Conservation (phyloP, 2,888 invertebrate species). For the Epiblema foenella region DNA sequence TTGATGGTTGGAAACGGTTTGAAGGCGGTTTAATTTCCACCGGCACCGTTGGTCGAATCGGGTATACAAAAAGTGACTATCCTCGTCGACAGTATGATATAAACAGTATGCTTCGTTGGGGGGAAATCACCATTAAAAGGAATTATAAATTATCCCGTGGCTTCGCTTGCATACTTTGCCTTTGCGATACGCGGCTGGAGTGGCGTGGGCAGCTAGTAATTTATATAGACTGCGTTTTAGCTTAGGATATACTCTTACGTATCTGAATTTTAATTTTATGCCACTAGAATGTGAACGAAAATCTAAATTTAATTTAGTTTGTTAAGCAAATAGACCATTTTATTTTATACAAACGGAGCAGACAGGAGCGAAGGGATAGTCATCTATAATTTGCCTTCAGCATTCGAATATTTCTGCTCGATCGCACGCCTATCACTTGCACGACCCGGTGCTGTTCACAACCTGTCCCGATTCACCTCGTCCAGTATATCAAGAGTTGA, state of each 20-base stretch:
- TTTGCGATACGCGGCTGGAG: too few relatives aligned
- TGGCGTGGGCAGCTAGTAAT: too few relatives aligned
- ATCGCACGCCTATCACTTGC: slow-evolving; percentile 49
- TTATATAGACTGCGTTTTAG: too few relatives aligned
- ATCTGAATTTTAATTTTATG: too few relatives aligned
- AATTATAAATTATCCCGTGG: too few relatives aligned
- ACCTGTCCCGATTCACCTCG: neutral
- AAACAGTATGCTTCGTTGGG: too few relatives aligned
- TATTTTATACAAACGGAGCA: neutral
- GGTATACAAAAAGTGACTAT: neutral
- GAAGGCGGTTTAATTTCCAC: neutral
- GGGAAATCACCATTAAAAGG: neutral
- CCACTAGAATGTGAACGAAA: too few relatives aligned
- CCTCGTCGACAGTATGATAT: neutral
- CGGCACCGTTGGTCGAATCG: neutral
- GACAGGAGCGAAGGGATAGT: neutral
- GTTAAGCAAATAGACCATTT: neutral
- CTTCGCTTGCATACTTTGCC: too few relatives aligned
- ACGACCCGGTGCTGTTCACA: slow-evolving; percentile 11
- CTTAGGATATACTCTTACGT: too few relatives aligned
- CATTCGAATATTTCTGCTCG: slow-evolving; percentile 47
- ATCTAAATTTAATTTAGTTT: too few relatives aligned
- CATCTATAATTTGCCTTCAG: slow-evolving; percentile 3
- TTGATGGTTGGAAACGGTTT: neutral
- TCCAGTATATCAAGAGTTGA: neutral